Evolutionary conservation across 2,888 invertebrate genomes (phyloP).

Genomic region (Leucophora obtusa): DNA sequence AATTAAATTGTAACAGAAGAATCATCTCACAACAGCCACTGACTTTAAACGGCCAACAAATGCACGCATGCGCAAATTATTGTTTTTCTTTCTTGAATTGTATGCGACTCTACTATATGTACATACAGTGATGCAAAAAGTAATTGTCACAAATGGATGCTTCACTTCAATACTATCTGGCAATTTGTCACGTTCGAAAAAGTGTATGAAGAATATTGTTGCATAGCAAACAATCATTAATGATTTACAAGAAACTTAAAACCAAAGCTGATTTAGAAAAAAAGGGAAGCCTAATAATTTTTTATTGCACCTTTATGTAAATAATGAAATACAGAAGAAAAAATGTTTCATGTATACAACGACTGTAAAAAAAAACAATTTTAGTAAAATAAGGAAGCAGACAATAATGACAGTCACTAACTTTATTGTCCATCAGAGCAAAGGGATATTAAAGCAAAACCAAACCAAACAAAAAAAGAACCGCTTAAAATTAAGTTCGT

Average conservation of each 20-base stretch:
- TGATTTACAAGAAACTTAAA: constrained; percentile 46
- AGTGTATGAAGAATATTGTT: constrained; percentile 36
- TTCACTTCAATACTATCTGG: constrained; percentile 74
- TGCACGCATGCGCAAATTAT: constrained; percentile 51
- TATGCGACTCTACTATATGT: background rate
- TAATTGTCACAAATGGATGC: constrained; percentile 66
- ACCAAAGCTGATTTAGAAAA: constrained; percentile 5
- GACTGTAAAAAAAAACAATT: background rate
- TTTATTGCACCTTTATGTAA: constrained; percentile 30
- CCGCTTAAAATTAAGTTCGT: constrained; percentile 55
- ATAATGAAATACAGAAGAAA: background rate
- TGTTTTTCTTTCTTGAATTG: constrained; percentile 19
- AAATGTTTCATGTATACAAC: background rate
- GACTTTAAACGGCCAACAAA: constrained; percentile 35
- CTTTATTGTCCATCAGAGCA: constrained; percentile 51
- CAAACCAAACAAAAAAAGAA: constrained; percentile 17
- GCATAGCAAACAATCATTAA: constrained; percentile 38
- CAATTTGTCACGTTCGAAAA: constrained; percentile 76
- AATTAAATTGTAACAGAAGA: background rate
- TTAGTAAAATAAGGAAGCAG: constrained; percentile 61
- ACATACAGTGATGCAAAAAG: constrained; percentile 37
- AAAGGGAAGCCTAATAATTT: constrained; percentile 18
- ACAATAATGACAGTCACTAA: constrained; percentile 59
- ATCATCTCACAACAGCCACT: constrained; percentile 31
- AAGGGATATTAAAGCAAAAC: constrained; percentile 15